These are phyloP conservation scores for Pyxicephalus adspersus DNA, from an alignment of 2,113 vertebrate genomes.

Conservation along the genomic window DNA sequence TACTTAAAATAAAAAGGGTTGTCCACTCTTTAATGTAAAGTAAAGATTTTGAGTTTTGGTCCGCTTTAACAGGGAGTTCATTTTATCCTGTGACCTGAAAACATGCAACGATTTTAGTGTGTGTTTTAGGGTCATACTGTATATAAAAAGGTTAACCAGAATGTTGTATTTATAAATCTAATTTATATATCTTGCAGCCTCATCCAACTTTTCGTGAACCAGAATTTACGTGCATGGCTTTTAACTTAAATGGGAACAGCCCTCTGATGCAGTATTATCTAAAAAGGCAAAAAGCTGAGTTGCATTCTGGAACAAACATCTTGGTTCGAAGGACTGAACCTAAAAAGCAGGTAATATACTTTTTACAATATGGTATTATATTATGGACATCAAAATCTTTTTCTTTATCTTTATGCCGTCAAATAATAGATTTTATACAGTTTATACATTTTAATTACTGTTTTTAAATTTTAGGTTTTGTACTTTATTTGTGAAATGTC, in stretches of 20 bases:
- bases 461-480: too few relatives aligned
- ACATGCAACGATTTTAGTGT: too few relatives aligned
- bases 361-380: conserved; percentile 20
- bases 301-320: conserved; percentile 50
- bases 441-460: too few relatives aligned
- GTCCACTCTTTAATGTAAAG: too few relatives aligned
- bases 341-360: conserved; percentile 56
- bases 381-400: neutral
- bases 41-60: too few relatives aligned
- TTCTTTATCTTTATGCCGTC: too few relatives aligned
- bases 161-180: neutral
- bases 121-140: too few relatives aligned
- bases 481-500: too few relatives aligned
- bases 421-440: too few relatives aligned
- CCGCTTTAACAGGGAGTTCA: too few relatives aligned
- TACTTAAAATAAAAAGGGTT: too few relatives aligned
- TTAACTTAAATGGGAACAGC: conserved; percentile 60
- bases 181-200: conserved; percentile 56
- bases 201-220: conserved; percentile 55
- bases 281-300: conserved; percentile 42
- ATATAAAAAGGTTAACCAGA: neutral
- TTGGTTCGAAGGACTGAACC: conserved; percentile 59
- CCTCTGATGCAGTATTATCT: conserved; percentile 63
- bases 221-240: conserved; percentile 53
- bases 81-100: too few relatives aligned